phyloP scores from a whole-genome alignment of 2,113 vertebrate species.

The Sapayoa aenigma region DNA sequence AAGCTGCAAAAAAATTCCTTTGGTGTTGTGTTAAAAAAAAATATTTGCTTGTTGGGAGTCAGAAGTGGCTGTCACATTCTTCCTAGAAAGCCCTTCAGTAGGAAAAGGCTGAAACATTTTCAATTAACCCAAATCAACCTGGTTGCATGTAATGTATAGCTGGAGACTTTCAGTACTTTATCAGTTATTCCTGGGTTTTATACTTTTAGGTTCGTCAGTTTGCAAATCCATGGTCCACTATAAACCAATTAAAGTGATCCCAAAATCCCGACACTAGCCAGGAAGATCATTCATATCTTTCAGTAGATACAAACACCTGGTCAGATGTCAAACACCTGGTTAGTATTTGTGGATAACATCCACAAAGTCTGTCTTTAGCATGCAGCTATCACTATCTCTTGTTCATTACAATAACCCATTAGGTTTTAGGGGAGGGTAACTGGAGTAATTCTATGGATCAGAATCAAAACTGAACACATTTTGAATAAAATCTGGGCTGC shows the following conservation, averaged over 20 bases:
- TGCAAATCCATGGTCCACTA: neutral
- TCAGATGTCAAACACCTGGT: neutral
- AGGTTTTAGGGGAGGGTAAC: neutral
- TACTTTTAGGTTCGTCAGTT: neutral
- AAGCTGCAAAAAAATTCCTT: neutral
- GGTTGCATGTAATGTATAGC: neutral
- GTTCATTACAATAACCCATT: neutral
- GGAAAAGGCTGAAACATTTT: neutral
- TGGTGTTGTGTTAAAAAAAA: neutral
- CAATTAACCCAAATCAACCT: neutral
- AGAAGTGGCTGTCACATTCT: slow-evolving; percentile 37
- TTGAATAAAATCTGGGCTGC: neutral
- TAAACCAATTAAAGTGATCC: neutral
- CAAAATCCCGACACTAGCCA: neutral
- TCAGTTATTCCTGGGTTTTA: neutral
- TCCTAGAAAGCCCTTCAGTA: neutral
- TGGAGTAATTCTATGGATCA: neutral
- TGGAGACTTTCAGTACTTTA: slow-evolving; percentile 35
- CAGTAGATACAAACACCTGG: neutral
- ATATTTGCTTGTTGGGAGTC: neutral
- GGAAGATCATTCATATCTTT: neutral
- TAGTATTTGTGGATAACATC: neutral
- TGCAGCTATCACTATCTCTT: neutral
- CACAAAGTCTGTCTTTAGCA: neutral
- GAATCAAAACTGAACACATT: neutral